These are phyloP conservation scores for Zenarchopterus dispar DNA, from an alignment of 2,797 vertebrate genomes.

Conservation along the genomic window DNA sequence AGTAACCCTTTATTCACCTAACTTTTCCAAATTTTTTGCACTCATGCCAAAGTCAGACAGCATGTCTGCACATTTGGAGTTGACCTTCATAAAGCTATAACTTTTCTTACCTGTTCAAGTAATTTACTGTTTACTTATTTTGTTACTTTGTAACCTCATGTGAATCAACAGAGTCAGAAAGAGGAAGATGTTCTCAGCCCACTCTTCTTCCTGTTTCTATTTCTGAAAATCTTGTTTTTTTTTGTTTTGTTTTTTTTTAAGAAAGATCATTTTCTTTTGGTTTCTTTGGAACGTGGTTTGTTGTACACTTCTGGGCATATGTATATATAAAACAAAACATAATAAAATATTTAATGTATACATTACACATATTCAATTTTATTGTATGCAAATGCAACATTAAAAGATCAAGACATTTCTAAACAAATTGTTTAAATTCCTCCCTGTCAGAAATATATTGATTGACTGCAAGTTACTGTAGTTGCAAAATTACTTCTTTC, in stretches of 20 bases:
- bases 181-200: constrained; percentile 31
- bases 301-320: too few species aligned
- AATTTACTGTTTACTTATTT: too few species aligned
- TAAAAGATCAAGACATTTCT: background rate
- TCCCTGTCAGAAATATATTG: too few species aligned
- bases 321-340: constrained; percentile 1
- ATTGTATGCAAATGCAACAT: constrained; percentile 1
- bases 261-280: background rate
- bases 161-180: constrained; percentile 13
- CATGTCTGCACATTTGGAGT: background rate
- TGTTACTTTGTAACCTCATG: background rate
- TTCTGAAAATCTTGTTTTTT: background rate
- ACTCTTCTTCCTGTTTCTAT: background rate
- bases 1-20: background rate
- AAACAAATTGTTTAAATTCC: constrained; percentile 34
- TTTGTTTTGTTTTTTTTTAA: too few species aligned
- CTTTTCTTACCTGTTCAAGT: constrained; percentile 34
- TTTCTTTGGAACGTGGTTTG: constrained; percentile 34
- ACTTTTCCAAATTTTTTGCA: too few species aligned
- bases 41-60: background rate
- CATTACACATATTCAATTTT: constrained; percentile 2
- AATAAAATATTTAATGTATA: background rate
- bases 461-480: too few species aligned
- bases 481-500: background rate
- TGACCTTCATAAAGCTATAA: background rate